A percentile compares a stretch with the other conserved stretches of the same genome.
phyloP scores from a whole-genome alignment of 1,140 invertebrate genomes.

The Diploscapter pachys region DNA sequence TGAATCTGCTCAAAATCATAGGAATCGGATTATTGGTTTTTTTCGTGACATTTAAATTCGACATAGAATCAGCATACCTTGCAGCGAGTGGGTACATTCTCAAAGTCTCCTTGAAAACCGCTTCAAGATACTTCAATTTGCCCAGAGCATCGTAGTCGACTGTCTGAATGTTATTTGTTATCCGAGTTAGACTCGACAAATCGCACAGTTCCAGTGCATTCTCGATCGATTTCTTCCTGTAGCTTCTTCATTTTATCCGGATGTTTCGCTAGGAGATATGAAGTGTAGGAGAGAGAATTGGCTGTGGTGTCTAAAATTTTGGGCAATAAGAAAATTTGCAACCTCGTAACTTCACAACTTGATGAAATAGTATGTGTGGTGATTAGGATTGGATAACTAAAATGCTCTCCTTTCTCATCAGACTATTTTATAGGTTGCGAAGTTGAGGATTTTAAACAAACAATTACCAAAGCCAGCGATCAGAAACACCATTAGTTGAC shows the following conservation, averaged over 20 bases:
- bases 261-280: conserved; percentile 60
- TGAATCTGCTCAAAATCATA: too few species aligned
- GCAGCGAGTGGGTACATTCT: conserved; percentile 17
- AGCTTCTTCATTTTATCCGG: conserved; percentile 60
- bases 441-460: too few species aligned
- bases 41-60: conserved; percentile 4
- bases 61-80: conserved; percentile 1
- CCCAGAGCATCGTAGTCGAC: conserved; percentile 7
- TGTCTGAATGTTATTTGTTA: conserved; percentile 3
- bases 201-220: conserved; percentile 5
- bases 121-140: conserved; percentile 29
- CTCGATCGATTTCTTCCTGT: conserved; percentile 53
- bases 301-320: conserved; percentile 63
- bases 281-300: conserved; percentile 56
- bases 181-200: conserved; percentile 4
- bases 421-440: too few species aligned
- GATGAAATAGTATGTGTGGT: too few species aligned
- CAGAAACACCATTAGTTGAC: conserved; percentile 55
- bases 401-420: too few species aligned
- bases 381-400: too few species aligned
- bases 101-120: conserved; percentile 26
- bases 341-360: too few species aligned
- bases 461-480: conserved; percentile 62
- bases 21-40: too few species aligned
- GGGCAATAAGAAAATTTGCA: too few species aligned